Percentiles rank a stretch among this genome's conserved stretches.
phyloP scores from a whole-genome alignment of 2,113 vertebrate genomes.

The Bubo scandiacus region DNA sequence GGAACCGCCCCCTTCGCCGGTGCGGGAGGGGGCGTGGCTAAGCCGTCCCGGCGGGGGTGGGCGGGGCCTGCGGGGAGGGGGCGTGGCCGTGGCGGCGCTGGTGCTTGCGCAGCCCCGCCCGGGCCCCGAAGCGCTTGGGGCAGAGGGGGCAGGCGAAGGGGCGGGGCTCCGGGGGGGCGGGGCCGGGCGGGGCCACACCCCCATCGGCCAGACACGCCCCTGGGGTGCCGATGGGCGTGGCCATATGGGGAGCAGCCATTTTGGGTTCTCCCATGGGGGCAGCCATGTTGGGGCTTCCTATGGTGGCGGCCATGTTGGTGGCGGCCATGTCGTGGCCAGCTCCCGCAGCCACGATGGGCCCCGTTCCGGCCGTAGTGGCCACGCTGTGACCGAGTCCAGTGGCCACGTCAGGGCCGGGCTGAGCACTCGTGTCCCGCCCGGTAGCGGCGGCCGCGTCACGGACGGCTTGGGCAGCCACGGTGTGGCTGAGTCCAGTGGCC shows the following conservation, averaged over 20 bases:
- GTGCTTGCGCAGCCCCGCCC: neutral
- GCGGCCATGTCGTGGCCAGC: too few relatives aligned
- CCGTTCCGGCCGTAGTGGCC: neutral
- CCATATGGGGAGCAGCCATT: too few relatives aligned
- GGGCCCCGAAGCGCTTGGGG: neutral
- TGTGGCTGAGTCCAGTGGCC: neutral
- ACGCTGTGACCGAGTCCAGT: neutral
- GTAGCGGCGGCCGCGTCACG: neutral
- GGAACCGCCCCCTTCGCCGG: neutral
- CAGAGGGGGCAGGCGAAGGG: neutral
- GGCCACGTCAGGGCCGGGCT: neutral
- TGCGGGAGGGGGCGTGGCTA: neutral
- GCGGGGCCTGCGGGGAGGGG: neutral
- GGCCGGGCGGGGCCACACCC: rapidly evolving
- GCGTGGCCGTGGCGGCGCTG: neutral
- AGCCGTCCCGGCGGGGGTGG: neutral
- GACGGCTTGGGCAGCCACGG: neutral
- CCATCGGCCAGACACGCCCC: rapidly evolving
- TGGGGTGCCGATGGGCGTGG: too few relatives aligned
- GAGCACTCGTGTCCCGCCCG: neutral
- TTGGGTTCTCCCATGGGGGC: neutral
- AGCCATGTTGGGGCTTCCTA: neutral
- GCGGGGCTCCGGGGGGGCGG: neutral
- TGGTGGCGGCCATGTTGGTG: neutral
- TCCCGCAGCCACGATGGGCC: neutral